Base-by-base conservation (phyloP, 2,113 vertebrate genomes). In the Anser brachyrhynchus region DNA sequence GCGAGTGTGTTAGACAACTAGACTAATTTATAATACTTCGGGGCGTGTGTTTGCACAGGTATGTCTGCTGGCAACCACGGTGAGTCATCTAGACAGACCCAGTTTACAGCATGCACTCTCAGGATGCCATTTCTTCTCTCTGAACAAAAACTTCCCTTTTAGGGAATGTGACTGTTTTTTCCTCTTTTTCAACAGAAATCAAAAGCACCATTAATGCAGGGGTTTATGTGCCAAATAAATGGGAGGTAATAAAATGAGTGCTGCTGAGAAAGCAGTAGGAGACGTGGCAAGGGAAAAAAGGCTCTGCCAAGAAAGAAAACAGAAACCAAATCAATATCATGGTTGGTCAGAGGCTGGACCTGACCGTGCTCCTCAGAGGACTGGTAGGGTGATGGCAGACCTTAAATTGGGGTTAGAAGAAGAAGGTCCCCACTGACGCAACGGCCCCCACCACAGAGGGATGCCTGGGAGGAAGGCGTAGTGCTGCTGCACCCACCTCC, bases 31-130 rank as follows among this genome's bases (percentile, higher is more conserved):
- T 91, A 72, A 65, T 22, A 59, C 81, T 90, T 57, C 62, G 59
- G 78, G 76, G 75, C 86, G 74, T 91, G 89, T 69, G 90, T 83
- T 92, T 90, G 88, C 84, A 78, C 84, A 91, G 88, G 90, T 91
- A 88, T 74, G 84, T 92, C 64, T 90, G 86, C 80, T 90, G 84
- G 84, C 93, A 95, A 84, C 67, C 1, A 3, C 15, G 26, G 73
- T 62, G 84, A 89, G 31, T 94, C 94, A 93, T 61, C 79, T 61
- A 52, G 73, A 62, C 72, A 91, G 72, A 54, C 52, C 46, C 31
- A 23, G 66, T 52, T 81, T 77, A 77, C 71, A 77, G 55, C 64
- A 25, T 23, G 22, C 49, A 39, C 69, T 71, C 70, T 70, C 39
- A 44, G 7, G 49, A 55, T 80, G 65, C 5, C 2, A 41, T 74